Evolutionary conservation across 2,888 invertebrate species (phyloP), one percentile per base, ranked within the genome.

Genomic region (Lepidonotus clava): DNA sequence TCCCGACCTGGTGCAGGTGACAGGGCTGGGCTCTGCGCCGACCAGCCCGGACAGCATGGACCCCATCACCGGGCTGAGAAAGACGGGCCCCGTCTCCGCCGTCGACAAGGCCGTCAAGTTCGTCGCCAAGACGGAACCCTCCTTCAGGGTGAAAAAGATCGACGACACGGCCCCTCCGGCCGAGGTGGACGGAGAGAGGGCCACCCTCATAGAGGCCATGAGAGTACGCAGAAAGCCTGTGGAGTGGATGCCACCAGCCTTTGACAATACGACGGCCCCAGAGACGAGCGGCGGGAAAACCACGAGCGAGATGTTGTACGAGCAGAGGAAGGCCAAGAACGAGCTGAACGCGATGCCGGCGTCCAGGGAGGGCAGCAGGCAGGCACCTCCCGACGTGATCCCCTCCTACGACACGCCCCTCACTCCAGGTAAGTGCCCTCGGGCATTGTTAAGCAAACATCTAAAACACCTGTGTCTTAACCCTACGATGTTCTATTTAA

Each of bases 61-160:
- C 56, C 87, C 85, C 46, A 61, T 80, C 38, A 87, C 87, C 0
- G 87, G 87, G 4, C 85, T 87, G 1, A 32, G 83, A 38, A 76
- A 80, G 61, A 87, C 87, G 4, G 83, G 85, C 24, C 77, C 51
- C 32, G 46, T 80, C 34, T 34, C 85, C 8, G 76, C 87, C 34
- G 46, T 87, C 38, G 87, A 85, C 61, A 87, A 85, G 66, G 87
- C 87, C 24, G n/a, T 85, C 28, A 24, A 46, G 32, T 87, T 87
- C 66, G 80, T 85, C 24, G 77, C 36, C 32, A 40, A 28, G 4
- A 85, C 87, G 0, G 87, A 87, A 66, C 51, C 53, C 28, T 28
- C 21, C 24, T 85, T 71, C 36, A 53, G 76, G 80, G 87, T 87
- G 41, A 76, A 56, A 51, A 40, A 51, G 28, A 46, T 40, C 8